Percentiles rank a stretch among this genome's conserved stretches.
These are phyloP conservation scores for Odontomachus brunneus DNA, from an alignment of 1,140 invertebrate species.

Conservation along the genomic window DNA sequence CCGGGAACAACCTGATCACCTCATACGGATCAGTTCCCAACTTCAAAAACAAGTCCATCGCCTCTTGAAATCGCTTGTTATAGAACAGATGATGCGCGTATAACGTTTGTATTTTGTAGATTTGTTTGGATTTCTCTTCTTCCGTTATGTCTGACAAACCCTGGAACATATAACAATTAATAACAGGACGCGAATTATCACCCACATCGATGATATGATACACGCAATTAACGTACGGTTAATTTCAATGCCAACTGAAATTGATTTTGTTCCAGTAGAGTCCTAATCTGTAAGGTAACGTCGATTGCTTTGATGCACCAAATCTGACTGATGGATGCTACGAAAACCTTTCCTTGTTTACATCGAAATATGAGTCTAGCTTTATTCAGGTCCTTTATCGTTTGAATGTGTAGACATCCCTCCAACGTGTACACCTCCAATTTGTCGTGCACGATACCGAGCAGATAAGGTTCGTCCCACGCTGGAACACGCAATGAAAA, in stretches of 20 bases:
- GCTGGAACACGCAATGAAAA: conserved; percentile 86
- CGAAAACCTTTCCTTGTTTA: conserved; percentile 92
- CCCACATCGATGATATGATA: conserved; percentile 3
- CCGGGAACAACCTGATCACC: conserved; percentile 97
- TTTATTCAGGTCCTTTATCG: conserved; percentile 88
- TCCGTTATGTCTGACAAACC: conserved; percentile 93
- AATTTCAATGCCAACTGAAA: conserved; percentile 97
- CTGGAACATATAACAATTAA: conserved; percentile 85
- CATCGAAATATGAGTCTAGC: conserved; percentile 90
- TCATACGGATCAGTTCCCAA: conserved; percentile 96
- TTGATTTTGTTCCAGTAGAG: conserved; percentile 94
- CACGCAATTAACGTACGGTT: conserved; percentile 88
- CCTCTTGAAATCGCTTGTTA: conserved; percentile 94
- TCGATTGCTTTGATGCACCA: conserved; percentile 94
- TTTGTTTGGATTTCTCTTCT: conserved; percentile 92
- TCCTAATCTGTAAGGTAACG: conserved; percentile 92
- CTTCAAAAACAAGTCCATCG: conserved; percentile 96
- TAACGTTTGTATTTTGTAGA: conserved; percentile 95
- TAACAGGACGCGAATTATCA: neutral
- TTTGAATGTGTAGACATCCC: conserved; percentile 87
- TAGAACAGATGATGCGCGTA: conserved; percentile 96
- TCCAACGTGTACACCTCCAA: conserved; percentile 94
- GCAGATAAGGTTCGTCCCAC: conserved; percentile 95
- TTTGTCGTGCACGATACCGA: conserved; percentile 92
- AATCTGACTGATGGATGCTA: conserved; percentile 93